phyloP scores from a whole-genome alignment of 2,888 invertebrate genomes.

The Carterocephalus palaemon region DNA sequence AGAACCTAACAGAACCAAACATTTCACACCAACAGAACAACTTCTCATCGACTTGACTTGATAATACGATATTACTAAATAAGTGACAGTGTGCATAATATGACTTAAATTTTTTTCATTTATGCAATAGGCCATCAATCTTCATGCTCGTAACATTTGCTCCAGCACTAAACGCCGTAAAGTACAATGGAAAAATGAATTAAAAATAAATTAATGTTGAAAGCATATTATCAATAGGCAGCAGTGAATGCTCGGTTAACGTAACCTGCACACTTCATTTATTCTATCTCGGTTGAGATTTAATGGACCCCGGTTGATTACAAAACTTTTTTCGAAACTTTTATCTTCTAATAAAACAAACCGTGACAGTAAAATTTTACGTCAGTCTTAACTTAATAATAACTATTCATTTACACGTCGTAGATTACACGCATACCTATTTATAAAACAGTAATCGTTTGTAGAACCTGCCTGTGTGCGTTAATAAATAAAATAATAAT shows the following conservation, averaged over 20 bases:
- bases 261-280: conserved; percentile 9
- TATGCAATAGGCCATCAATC: conserved; percentile 7
- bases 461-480: no score
- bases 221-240: conserved; percentile 13
- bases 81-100: conserved; percentile 7
- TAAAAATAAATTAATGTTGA: conserved; percentile 14
- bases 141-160: conserved; percentile 8
- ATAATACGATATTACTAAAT: no score
- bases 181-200: conserved; percentile 6
- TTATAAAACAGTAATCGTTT: no score
- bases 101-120: conserved; percentile 7
- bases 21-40: no score
- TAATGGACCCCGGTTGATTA: background rate
- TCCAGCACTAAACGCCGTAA: background rate
- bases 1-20: no score
- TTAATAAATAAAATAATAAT: no score
- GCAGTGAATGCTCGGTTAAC: conserved; percentile 11
- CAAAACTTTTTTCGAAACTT: conserved; percentile 4
- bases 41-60: no score
- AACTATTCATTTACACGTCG: background rate
- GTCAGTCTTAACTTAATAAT: background rate
- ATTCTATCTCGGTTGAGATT: background rate
- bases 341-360: background rate
- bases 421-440: no score
- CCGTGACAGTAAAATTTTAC: background rate